A percentile compares a stretch with the other conserved stretches of the same genome.
phyloP scores from a whole-genome alignment of 1,140 invertebrate species.

The Pectinophora gossypiella region DNA sequence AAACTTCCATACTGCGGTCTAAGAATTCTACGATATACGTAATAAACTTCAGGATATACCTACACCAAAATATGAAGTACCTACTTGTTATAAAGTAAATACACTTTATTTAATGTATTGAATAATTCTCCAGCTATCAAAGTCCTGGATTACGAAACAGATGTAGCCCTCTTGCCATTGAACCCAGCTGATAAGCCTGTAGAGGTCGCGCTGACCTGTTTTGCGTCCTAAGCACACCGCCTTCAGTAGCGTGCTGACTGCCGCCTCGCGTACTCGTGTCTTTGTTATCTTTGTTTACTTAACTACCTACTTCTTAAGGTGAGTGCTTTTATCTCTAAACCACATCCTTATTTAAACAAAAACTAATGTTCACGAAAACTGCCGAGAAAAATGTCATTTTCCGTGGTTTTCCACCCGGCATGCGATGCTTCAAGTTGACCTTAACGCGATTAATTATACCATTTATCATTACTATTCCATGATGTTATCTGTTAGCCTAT shows the following conservation, averaged over 20 bases:
- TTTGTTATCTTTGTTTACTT: neutral
- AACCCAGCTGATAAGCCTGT: slow-evolving; percentile 6
- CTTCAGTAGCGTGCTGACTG: slow-evolving; percentile 2
- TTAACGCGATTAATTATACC: neutral
- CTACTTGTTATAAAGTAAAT: no score
- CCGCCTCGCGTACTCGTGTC: neutral
- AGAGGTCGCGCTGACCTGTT: slow-evolving; percentile 9
- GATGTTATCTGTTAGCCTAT: neutral
- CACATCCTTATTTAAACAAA: no score
- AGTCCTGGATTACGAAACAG: slow-evolving; percentile 3
- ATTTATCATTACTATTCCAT: neutral
- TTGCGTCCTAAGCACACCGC: neutral
- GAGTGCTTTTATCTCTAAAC: no score
- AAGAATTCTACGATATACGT: no score
- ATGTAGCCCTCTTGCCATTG: slow-evolving; percentile 5
- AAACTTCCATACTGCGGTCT: no score
- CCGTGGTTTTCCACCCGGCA: neutral
- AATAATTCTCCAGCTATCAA: no score
- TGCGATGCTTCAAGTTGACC: neutral
- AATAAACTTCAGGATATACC: no score
- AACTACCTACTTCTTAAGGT: neutral
- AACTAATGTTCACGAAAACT: neutral
- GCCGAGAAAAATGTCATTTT: neutral
- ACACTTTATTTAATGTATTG: no score
- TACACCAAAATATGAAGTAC: no score